Conservation (phyloP, 1,140 invertebrate genomes). For the Agrypnia vestita region DNA sequence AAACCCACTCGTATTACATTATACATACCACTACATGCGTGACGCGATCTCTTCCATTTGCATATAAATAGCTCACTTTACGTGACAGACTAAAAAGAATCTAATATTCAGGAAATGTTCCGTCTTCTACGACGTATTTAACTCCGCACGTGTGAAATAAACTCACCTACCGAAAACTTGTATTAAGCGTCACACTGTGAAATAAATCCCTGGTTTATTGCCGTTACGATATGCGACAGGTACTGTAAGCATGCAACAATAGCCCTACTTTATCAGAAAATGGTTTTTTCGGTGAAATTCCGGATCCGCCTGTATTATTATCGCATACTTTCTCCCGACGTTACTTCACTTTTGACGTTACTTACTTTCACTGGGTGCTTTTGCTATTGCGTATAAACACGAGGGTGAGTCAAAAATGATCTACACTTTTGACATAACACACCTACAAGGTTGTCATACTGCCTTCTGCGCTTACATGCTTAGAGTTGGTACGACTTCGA, state of each 20-base stretch:
- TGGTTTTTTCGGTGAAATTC: no score
- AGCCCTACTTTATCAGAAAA: no score
- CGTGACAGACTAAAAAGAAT: constrained; percentile 31
- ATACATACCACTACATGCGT: not conserved
- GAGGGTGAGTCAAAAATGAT: no score
- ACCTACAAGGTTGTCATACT: no score
- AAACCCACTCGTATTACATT: not conserved
- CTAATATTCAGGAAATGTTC: constrained; percentile 2
- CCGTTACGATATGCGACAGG: not conserved
- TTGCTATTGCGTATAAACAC: not conserved
- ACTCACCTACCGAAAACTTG: constrained; percentile 1
- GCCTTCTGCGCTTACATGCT: no score
- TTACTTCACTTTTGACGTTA: no score
- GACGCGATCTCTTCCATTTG: not conserved
- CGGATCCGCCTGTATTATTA: no score
- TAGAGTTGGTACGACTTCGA: no score
- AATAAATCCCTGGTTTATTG: not conserved
- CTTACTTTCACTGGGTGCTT: not conserved
- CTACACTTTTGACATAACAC: no score
- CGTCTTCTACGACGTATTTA: constrained; percentile 1
- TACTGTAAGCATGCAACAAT: not conserved
- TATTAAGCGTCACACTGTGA: not conserved
- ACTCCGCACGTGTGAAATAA: constrained; percentile 22
- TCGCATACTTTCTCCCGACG: no score
- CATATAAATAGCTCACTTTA: constrained; percentile 29